Evolutionary conservation across 2,113 vertebrate genomes (phyloP).

Genomic region (Pangasianodon gigas): DNA sequence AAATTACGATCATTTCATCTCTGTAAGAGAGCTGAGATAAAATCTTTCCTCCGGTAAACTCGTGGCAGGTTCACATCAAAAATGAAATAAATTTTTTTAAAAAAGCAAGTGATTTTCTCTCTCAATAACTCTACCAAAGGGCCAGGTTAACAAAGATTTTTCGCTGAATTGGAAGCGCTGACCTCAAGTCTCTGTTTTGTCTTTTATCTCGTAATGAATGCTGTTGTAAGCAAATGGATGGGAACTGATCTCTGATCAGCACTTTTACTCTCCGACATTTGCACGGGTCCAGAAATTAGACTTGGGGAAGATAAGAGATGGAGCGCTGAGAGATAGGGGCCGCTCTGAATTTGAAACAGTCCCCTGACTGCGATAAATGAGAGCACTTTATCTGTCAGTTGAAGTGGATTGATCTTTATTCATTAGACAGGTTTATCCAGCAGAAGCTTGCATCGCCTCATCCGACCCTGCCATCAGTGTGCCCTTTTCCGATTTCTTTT

Average conservation of each 20-base stretch:
- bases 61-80: slow-evolving; percentile 13
- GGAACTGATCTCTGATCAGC: slow-evolving; percentile 7
- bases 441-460: neutral
- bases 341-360: slow-evolving; percentile 30
- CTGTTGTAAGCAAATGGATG: neutral
- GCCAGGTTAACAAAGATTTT: neutral
- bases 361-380: slow-evolving; percentile 32
- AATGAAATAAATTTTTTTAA: neutral
- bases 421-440: slow-evolving; percentile 38
- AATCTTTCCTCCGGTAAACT: neutral
- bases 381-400: slow-evolving; percentile 46
- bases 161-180: neutral
- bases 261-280: slow-evolving; percentile 4
- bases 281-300: slow-evolving; percentile 1
- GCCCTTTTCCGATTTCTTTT: neutral
- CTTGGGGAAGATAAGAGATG: slow-evolving; percentile 16
- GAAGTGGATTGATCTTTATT: slow-evolving; percentile 38
- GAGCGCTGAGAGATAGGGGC: neutral
- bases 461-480: neutral
- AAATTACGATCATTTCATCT: slow-evolving; percentile 17
- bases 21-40: neutral
- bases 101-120: slow-evolving; percentile 6
- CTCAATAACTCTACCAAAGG: neutral
- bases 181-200: neutral
- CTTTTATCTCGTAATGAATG: neutral